phyloP scores from a whole-genome alignment of 2,113 vertebrate genomes.

The Rousettus leschenaultii region DNA sequence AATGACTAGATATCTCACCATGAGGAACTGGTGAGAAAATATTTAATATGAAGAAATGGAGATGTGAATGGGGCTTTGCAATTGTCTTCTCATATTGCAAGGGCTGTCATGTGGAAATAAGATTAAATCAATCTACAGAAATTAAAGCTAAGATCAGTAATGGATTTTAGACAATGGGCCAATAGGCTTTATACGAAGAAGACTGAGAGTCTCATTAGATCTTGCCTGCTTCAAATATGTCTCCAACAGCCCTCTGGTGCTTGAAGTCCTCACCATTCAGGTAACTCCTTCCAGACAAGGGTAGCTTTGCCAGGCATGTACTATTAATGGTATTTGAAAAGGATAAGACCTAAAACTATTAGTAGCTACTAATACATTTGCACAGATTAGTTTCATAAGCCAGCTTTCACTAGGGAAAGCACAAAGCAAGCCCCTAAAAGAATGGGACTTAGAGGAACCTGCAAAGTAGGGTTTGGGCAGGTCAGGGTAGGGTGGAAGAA shows the following conservation, averaged over 20 bases:
- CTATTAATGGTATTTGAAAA: background rate
- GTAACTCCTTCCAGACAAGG: background rate
- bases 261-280: background rate
- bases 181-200: background rate
- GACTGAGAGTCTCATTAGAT: background rate
- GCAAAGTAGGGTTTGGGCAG: rapidly evolving
- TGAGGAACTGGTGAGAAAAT: background rate
- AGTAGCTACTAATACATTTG: background rate
- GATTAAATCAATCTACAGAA: constrained; percentile 23
- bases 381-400: background rate
- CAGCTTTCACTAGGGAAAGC: background rate
- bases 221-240: background rate
- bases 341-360: background rate
- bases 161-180: background rate
- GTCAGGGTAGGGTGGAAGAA: background rate
- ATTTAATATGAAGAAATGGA: background rate
- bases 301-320: background rate
- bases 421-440: background rate
- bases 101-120: background rate
- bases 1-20: background rate
- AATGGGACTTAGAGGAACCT: background rate
- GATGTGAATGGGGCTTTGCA: background rate
- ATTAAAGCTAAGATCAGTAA: background rate
- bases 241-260: background rate
- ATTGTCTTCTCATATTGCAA: background rate